Base-by-base conservation (phyloP, 2,797 vertebrate genomes). In the Leuciscus waleckii region DNA sequence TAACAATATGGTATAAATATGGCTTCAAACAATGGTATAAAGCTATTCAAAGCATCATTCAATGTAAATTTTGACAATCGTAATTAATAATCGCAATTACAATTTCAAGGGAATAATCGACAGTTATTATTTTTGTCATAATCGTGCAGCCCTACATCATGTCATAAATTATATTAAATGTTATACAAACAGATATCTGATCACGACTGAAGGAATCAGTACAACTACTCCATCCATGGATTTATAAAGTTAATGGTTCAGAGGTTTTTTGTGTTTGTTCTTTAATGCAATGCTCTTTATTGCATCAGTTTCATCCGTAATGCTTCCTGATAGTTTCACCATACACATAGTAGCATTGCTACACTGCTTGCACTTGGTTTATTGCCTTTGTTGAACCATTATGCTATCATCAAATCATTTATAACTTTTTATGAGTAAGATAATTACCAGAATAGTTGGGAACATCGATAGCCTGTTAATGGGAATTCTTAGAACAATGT, bases 251-350 rank as follows among this genome's bases (percentile, higher is more conserved):
- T 46, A 35, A 70, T n/a, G 21, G 39, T 32, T 58, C 56, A n/a
- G 23, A 65, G 61, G 1, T 65, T 32, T 26, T 51, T 77, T 23
- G 14, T 65, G 26, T 56, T 67, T 83, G 16, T 83, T 35, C 19
- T 67, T 49, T 61, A 51, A 16, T 76, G 58, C 61, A 83, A 1
- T 23, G 23, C 43, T 26, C 11, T 14, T 82, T 29, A 73, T 83
- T 84, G 63, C 73, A 84, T 78, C n/a, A 56, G n/a, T 77, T 54
- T 77, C 11, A 68, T 17, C n/a, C 1, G 26, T 78, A 77, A 78
- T 70, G 35, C 77, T 84, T 78, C 63, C 82, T 84, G 16, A 67
- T 35, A 46, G 35, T 84, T 78, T 84, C 49, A 70, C 49, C 74
- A 84, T 70, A 7, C 61, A 54, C 21, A 51, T 11, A 5, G 37